Conservation (phyloP, 2,113 vertebrate species). For the Forbesichthys agassizii region DNA sequence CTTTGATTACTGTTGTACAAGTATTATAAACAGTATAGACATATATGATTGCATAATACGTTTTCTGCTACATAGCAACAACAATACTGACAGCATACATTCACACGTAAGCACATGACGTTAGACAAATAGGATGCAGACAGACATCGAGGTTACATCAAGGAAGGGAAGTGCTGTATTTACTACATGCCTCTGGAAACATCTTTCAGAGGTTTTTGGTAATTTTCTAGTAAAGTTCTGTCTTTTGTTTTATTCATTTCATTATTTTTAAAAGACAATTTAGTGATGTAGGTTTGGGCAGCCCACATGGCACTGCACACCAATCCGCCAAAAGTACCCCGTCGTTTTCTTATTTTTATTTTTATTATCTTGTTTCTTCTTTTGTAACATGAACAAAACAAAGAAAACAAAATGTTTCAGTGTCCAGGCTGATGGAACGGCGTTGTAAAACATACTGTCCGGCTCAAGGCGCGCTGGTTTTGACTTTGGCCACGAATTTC, state of each 20-base stretch:
- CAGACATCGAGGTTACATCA: conserved; percentile 46
- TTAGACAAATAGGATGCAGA: conserved; percentile 26
- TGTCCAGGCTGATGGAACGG: too few relatives aligned
- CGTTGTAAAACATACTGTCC: too few relatives aligned
- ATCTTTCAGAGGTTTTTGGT: conserved; percentile 38
- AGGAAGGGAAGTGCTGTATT: conserved; percentile 57
- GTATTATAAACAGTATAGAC: conserved; percentile 64
- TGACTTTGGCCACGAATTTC: conserved; percentile 91
- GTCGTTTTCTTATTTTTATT: conserved; percentile 13
- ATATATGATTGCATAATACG: conserved; percentile 43
- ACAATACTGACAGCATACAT: conserved; percentile 56
- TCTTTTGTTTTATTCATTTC: conserved; percentile 26
- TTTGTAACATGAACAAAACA: conserved; percentile 15
- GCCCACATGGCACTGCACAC: conserved; percentile 24
- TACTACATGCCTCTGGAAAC: conserved; percentile 54
- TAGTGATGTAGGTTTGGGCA: conserved; percentile 20
- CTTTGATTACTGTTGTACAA: conserved; percentile 60
- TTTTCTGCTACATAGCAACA: conserved; percentile 42
- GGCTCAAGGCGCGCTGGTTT: conserved; percentile 73
- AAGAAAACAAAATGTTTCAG: conserved; percentile 4
- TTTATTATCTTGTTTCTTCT: conserved; percentile 13
- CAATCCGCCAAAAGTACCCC: conserved; percentile 28
- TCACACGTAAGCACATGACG: conserved; percentile 29
- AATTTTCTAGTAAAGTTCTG: conserved; percentile 26
- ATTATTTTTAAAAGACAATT: conserved; percentile 14